phyloP scores from a whole-genome alignment of 2,888 invertebrate species.

The Polylopha cassiicola region DNA sequence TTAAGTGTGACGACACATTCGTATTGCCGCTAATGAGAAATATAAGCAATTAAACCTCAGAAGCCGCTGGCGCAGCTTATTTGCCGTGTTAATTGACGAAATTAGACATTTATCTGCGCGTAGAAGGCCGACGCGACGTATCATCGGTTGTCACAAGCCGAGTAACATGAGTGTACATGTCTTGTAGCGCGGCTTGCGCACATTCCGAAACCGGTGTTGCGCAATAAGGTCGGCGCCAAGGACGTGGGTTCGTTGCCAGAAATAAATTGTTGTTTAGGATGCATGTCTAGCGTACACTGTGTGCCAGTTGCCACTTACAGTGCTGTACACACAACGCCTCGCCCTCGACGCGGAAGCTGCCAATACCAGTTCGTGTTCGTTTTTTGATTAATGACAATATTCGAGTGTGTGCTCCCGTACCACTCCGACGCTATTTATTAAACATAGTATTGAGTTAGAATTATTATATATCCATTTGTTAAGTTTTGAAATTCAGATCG shows the following conservation, averaged over 20 bases:
- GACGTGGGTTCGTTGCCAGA: conserved; percentile 75
- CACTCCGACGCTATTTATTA: conserved; percentile 3
- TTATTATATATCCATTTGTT: too few relatives aligned
- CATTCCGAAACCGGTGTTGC: conserved; percentile 72
- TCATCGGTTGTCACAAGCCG: conserved; percentile 18
- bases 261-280: conserved; percentile 66
- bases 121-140: conserved; percentile 17
- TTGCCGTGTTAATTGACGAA: conserved; percentile 20
- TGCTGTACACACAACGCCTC: conserved; percentile 5
- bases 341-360: conserved; percentile 20
- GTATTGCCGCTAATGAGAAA: conserved; percentile 20
- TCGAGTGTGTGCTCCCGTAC: conserved; percentile 9
- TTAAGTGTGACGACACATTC: conserved; percentile 20
- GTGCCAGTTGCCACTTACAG: conserved; percentile 17
- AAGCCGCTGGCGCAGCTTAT: conserved; percentile 7
- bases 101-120: conserved; percentile 17
- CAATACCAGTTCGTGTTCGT: conserved; percentile 16
- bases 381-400: conserved; percentile 13
- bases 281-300: conserved; percentile 63
- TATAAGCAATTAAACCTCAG: conserved; percentile 19
- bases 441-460: too few relatives aligned
- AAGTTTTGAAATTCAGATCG: too few relatives aligned
- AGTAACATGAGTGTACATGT: conserved; percentile 14
- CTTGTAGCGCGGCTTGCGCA: conserved; percentile 35
- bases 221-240: conserved; percentile 75